These are phyloP conservation scores for Scaptomyza cyrtandrae DNA, from an alignment of 2,888 invertebrate species.

Conservation along the genomic window DNA sequence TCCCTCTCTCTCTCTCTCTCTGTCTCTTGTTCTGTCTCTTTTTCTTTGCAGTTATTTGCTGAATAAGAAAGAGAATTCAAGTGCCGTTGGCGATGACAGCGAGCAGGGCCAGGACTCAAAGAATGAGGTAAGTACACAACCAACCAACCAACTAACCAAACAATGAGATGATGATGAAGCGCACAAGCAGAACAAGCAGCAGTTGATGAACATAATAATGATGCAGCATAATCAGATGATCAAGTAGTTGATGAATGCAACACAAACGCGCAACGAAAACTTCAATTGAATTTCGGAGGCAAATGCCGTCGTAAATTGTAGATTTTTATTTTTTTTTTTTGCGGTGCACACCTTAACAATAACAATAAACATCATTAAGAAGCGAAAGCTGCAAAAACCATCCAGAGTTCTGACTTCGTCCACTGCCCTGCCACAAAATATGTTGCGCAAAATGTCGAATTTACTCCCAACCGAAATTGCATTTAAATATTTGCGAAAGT, in stretches of 20 bases:
- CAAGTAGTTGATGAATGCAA: slow-evolving; percentile 15
- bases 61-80: slow-evolving; percentile 59
- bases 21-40: neutral
- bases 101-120: slow-evolving; percentile 72
- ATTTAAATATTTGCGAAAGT: slow-evolving; percentile 19
- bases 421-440: slow-evolving; percentile 23
- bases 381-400: neutral
- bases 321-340: slow-evolving; percentile 33
- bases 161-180: slow-evolving; percentile 3
- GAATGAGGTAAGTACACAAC: slow-evolving; percentile 66
- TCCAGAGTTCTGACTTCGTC: neutral
- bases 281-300: slow-evolving; percentile 55
- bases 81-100: slow-evolving; percentile 69
- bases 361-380: neutral
- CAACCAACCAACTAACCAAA: neutral
- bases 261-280: slow-evolving; percentile 19
- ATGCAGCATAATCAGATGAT: neutral
- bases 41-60: slow-evolving; percentile 60
- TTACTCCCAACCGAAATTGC: slow-evolving; percentile 41
- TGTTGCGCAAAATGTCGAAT: slow-evolving; percentile 26
- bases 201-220: slow-evolving; percentile 3
- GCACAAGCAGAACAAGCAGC: neutral
- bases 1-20: slow-evolving; percentile 1
- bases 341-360: neutral
- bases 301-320: slow-evolving; percentile 41